Base-by-base conservation (phyloP, 2,888 invertebrate species). In the Oscheius sp. region DNA sequence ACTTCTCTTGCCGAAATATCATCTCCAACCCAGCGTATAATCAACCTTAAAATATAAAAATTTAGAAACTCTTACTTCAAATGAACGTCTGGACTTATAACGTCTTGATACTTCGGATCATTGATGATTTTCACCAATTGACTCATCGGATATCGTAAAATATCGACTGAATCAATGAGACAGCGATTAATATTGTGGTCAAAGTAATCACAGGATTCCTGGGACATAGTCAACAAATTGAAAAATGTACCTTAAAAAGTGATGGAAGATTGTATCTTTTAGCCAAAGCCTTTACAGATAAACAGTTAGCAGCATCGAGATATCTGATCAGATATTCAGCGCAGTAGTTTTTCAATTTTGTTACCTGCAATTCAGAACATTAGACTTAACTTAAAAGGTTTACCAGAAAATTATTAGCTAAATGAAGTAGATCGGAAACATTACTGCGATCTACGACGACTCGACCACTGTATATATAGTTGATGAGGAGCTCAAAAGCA, bases 381-480 rank as follows among this genome's bases (percentile, higher is more conserved):
- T 45, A 26, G 26, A 2, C 22, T 41, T 28, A 38, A n/a, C n/a
- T n/a, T n/a, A n/a, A n/a, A 57, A 12, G 14, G 49, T 72, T 38
- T 68, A 91, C 89, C 80, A 90, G 87, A 85, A 91, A 90, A 84
- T 90, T 90, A 86, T 90, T 90, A 14, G 91, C 89, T 64, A 91
- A 86, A 74, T 90, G 87, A 47, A 91, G 86, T 54, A 91, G 85
- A 85, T 91, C 91, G 62, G 89, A 88, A 32, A 91, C 90, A 84
- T 90, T 90, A 32, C 88, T 87, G 77, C 90, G 89, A 78, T 90
- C 89, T 63, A 91, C 89, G 9, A 89, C 89, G 6, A 90, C 89
- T 76, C 88, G 88, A 5, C 91, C 91, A 33, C 90, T 90, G 85
- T 91, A 91, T 89, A 91, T 90, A 82, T 90, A 91, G 83, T 90